Conservation (phyloP, 2,113 vertebrate species). For the Haplotaxodon microlepis region DNA sequence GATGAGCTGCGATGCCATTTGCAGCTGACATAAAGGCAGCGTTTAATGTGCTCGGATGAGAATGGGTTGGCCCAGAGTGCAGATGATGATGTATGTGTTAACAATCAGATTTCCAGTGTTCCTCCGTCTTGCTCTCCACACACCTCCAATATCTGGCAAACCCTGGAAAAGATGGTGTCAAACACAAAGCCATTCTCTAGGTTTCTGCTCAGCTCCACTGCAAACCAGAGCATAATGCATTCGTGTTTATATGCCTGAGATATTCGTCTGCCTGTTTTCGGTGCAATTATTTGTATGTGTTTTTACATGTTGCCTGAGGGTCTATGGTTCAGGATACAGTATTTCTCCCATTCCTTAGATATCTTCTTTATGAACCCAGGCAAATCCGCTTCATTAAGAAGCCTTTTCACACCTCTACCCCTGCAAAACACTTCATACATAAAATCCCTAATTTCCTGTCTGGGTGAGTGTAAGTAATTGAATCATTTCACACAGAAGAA, state of each 20-base stretch:
- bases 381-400: conserved; percentile 58
- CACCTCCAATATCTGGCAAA: background rate
- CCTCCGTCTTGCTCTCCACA: background rate
- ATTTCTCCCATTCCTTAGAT: conserved; percentile 26
- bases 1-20: background rate
- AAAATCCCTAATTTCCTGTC: conserved; percentile 70
- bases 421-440: conserved; percentile 63
- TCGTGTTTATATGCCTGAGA: background rate
- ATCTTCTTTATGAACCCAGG: conserved; percentile 51
- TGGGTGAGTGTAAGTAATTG: conserved; percentile 64
- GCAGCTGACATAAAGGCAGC: background rate
- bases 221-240: background rate
- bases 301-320: background rate
- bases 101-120: background rate
- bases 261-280: background rate
- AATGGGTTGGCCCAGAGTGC: background rate
- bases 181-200: background rate
- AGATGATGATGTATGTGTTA: background rate
- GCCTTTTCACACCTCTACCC: conserved; percentile 34
- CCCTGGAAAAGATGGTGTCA: background rate
- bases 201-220: background rate
- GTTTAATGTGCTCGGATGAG: background rate
- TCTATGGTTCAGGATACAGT: conserved; percentile 17
- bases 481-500: conserved; percentile 61
- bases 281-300: background rate